Evolutionary conservation across 2,113 vertebrate species (phyloP).

Genomic region (Jacana jacana): DNA sequence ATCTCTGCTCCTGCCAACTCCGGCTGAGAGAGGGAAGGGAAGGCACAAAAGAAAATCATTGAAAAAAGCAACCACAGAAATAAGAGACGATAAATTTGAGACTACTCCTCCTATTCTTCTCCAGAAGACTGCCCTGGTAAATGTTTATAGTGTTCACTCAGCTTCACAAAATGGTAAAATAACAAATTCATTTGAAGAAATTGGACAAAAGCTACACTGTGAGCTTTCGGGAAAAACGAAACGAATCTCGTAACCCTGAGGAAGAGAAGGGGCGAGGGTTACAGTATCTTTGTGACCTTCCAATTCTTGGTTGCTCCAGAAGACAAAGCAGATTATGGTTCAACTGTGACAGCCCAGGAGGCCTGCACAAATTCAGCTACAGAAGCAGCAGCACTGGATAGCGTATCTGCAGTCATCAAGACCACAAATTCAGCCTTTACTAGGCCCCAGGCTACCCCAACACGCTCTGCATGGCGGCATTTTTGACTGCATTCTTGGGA

Average conservation of each 20-base stretch:
- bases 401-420: neutral
- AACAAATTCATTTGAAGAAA: neutral
- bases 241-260: neutral
- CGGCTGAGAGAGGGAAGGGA: neutral
- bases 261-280: neutral
- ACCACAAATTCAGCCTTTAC: neutral
- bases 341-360: neutral
- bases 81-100: neutral
- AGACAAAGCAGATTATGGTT: neutral
- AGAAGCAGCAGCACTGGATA: neutral
- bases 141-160: neutral
- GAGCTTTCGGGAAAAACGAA: neutral
- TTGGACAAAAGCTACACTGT: neutral
- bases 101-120: neutral
- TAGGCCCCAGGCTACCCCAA: neutral
- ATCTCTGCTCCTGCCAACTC: neutral
- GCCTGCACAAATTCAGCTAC: neutral
- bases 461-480: neutral
- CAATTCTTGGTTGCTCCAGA: neutral
- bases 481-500: neutral
- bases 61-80: neutral
- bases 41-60: neutral
- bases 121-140: neutral
- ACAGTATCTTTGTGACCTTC: neutral
- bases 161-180: constrained; percentile 4